Conservation (phyloP, 2,888 invertebrate species). For the Hetaerina titia region DNA sequence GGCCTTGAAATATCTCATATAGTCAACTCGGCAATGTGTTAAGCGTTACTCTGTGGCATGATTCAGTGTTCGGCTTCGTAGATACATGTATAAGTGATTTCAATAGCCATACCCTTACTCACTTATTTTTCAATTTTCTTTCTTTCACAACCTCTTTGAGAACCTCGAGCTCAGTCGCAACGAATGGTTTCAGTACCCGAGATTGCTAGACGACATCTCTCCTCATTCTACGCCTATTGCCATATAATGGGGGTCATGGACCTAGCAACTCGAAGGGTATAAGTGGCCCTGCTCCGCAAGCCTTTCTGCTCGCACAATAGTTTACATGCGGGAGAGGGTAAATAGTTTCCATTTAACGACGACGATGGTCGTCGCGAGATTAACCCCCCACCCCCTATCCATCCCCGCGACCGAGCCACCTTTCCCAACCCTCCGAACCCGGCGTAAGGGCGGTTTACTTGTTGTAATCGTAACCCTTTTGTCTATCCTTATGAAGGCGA, state of each 20-base stretch:
- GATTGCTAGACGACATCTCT: background rate
- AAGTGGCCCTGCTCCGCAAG: background rate
- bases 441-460: background rate
- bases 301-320: background rate
- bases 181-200: background rate
- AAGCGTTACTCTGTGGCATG: no score
- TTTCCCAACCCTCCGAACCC: background rate
- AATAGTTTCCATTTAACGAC: slow-evolving; percentile 15
- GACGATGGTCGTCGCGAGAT: background rate
- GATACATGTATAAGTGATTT: no score
- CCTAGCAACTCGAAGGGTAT: background rate
- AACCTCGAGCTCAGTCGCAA: background rate
- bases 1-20: no score
- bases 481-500: background rate
- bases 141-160: background rate
- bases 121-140: background rate
- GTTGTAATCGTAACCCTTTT: slow-evolving; percentile 3
- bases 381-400: background rate
- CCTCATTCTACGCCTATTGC: background rate
- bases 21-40: no score
- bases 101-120: background rate
- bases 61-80: no score
- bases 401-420: no score
- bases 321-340: slow-evolving; percentile 10
- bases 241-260: background rate